phyloP scores from a whole-genome alignment of 2,113 vertebrate genomes.

The Struthidea cinerea region DNA sequence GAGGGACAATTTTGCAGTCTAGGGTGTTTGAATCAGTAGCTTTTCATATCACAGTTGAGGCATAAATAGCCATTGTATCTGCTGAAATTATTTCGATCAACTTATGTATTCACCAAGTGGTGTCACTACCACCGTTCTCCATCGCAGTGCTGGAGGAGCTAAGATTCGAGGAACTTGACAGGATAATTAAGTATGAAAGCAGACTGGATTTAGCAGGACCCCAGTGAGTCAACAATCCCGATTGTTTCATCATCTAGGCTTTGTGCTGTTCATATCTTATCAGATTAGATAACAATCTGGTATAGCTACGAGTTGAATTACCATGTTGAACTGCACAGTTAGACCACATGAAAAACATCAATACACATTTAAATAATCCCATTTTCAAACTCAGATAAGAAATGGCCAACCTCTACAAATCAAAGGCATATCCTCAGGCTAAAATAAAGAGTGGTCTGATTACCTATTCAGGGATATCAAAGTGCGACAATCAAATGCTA shows the following conservation, averaged over 20 bases:
- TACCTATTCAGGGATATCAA: slow-evolving; percentile 64
- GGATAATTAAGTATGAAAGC: slow-evolving; percentile 73
- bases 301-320: slow-evolving; percentile 57
- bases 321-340: slow-evolving; percentile 58
- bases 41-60: slow-evolving; percentile 27
- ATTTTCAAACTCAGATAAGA: slow-evolving; percentile 62
- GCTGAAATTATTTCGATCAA: slow-evolving; percentile 57
- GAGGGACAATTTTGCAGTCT: slow-evolving; percentile 27
- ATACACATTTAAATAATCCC: slow-evolving; percentile 65
- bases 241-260: slow-evolving; percentile 69
- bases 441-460: slow-evolving; percentile 60
- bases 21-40: slow-evolving; percentile 36
- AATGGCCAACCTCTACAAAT: slow-evolving; percentile 57
- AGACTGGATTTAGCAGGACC: slow-evolving; percentile 68
- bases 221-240: slow-evolving; percentile 66
- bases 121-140: slow-evolving; percentile 44
- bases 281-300: slow-evolving; percentile 71
- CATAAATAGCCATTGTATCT: slow-evolving; percentile 30
- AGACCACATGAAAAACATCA: slow-evolving; percentile 63
- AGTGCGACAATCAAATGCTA: slow-evolving; percentile 47
- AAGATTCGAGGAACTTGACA: slow-evolving; percentile 59
- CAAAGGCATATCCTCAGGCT: slow-evolving; percentile 63
- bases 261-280: slow-evolving; percentile 66
- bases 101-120: slow-evolving; percentile 41
- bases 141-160: slow-evolving; percentile 39